Conservation (phyloP, 1,140 invertebrate genomes). For the Medauroidea extradentata region DNA sequence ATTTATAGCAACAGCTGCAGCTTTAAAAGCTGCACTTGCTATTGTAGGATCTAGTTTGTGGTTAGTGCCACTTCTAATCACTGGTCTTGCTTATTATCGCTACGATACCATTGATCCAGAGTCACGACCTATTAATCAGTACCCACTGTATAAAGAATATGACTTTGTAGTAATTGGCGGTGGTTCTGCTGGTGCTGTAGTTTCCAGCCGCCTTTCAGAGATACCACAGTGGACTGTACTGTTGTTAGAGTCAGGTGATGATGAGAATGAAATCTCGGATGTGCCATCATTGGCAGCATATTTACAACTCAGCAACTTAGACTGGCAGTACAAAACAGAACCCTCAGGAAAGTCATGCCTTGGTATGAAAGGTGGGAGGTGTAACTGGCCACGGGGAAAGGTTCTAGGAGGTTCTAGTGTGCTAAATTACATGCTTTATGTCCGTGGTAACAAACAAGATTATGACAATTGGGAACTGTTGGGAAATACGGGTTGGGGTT, state of each 20-base stretch:
- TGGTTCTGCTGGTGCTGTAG: slow-evolving; percentile 88
- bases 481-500: slow-evolving; percentile 87
- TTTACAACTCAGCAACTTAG: slow-evolving; percentile 78
- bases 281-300: slow-evolving; percentile 84
- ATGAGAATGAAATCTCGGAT: slow-evolving; percentile 87
- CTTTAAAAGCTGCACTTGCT: slow-evolving; percentile 66
- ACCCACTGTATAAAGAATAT: slow-evolving; percentile 59
- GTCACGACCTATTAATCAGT: slow-evolving; percentile 57
- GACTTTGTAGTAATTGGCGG: slow-evolving; percentile 87
- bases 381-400: slow-evolving; percentile 81
- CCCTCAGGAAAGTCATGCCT: slow-evolving; percentile 77
- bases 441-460: slow-evolving; percentile 75
- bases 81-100: slow-evolving; percentile 74
- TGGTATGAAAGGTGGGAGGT: slow-evolving; percentile 58
- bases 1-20: slow-evolving; percentile 65
- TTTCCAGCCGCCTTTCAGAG: slow-evolving; percentile 86
- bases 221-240: slow-evolving; percentile 57
- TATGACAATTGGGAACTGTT: slow-evolving; percentile 86
- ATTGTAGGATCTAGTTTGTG: slow-evolving; percentile 69
- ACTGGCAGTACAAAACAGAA: slow-evolving; percentile 91
- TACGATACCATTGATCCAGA: slow-evolving; percentile 79
- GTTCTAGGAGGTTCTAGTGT: slow-evolving; percentile 86
- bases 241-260: slow-evolving; percentile 85
- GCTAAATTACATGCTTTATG: slow-evolving; percentile 95
- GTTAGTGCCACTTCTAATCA: slow-evolving; percentile 75